Evolutionary conservation across 2,888 invertebrate species (phyloP), one percentile per base, ranked within the genome.

Genomic region (Galerucella pusilla): DNA sequence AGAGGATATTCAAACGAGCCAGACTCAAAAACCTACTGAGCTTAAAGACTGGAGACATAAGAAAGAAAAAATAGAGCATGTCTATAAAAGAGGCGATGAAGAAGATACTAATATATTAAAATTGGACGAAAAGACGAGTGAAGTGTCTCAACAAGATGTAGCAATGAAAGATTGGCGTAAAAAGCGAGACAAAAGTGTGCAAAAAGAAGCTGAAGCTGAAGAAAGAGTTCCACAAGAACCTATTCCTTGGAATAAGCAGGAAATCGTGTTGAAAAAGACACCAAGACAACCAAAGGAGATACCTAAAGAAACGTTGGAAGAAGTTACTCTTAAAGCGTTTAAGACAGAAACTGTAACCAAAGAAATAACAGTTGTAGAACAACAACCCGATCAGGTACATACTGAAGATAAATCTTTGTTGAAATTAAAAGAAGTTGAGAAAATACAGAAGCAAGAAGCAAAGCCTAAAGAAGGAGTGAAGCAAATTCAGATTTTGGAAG

Each of bases 241-340:
- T 52, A 70, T 83, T 77, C 89, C 91, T 6, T 91, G 91, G 91
- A 93, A 90, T 7, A 90, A 93, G 83, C 92, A 93, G 86, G 89
- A 89, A 78, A 88, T 91, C n/a, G 86, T 84, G 28, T 81, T 91
- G 25, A 91, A 90, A 74, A 86, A 85, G 71, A 70, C 77, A 35
- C 72, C 73, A 11, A 28, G 91, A 91, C 80, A 88, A 87, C 80
- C 79, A 71, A 89, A 88, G 81, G 86, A 87, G 78, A 80, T 88
- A 45, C 82, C 82, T 2, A 88, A 86, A 76, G 88, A 89, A 79
- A 84, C 81, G 46, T 60, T 88, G 5, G 88, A 89, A 80, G 82
- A 85, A 64, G 89, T 92, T 11, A 88, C 90, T 81, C 84, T 92
- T n/a, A 79, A 91, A 80, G 91, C 92, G 3, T 89, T 74, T 66